Evolutionary conservation across 2,888 invertebrate species (phyloP).

Genomic region (Xanthorhoe spadicearia): DNA sequence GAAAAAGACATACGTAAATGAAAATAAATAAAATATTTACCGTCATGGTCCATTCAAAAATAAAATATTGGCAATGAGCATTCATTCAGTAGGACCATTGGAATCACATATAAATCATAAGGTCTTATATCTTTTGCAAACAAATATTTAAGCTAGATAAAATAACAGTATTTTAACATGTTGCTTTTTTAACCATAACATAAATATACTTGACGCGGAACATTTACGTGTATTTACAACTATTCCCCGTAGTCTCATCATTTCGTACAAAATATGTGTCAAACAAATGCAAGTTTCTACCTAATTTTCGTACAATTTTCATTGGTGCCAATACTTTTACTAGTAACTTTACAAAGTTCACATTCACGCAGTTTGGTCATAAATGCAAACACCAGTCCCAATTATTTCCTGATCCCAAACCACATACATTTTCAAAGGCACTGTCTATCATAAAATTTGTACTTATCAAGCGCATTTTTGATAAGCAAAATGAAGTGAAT

Average conservation of each 20-base stretch:
- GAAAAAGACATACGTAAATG: background rate
- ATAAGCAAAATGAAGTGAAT: conserved; percentile 6
- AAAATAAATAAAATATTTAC: background rate
- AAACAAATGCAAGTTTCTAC: background rate
- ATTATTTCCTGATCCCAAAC: conserved; percentile 8
- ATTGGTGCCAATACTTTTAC: conserved; percentile 9
- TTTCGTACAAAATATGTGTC: background rate
- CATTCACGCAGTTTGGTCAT: conserved; percentile 22
- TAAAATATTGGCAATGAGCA: too few species aligned
- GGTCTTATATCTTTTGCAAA: too few species aligned
- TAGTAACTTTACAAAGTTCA: background rate
- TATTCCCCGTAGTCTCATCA: background rate
- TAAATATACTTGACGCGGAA: background rate
- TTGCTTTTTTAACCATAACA: background rate
- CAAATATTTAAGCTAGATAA: too few species aligned
- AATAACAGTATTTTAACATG: background rate
- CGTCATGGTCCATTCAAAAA: background rate
- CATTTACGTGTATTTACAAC: background rate
- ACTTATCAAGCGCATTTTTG: conserved; percentile 16
- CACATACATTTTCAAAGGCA: conserved; percentile 29
- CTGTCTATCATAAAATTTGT: conserved; percentile 26
- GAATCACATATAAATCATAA: too few species aligned
- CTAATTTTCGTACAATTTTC: conserved; percentile 19
- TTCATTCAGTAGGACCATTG: too few species aligned
- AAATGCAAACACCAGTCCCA: conserved; percentile 29